phyloP scores from a whole-genome alignment of 2,113 vertebrate genomes.

The Prietella phreatophila region DNA sequence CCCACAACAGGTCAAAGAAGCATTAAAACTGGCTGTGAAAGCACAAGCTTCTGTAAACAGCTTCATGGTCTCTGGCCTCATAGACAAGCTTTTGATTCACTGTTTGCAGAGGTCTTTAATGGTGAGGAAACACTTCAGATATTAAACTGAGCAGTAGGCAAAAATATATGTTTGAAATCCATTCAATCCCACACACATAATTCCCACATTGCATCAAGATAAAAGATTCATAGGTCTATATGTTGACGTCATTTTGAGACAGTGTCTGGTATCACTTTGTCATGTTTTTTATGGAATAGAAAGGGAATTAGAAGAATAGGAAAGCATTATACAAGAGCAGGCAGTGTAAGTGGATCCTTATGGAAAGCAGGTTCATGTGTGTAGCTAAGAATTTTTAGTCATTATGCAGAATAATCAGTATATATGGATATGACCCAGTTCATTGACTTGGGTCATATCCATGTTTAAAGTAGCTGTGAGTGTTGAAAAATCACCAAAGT shows the following conservation, averaged over 20 bases:
- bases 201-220: background rate
- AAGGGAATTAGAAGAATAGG: background rate
- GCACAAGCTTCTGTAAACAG: background rate
- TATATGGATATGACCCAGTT: too few species aligned
- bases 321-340: background rate
- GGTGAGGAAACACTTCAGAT: constrained; percentile 9
- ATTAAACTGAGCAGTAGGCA: background rate
- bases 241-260: background rate
- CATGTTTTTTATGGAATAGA: background rate
- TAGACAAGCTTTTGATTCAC: constrained; percentile 10
- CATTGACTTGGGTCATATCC: background rate
- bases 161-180: background rate
- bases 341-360: background rate
- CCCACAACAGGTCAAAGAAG: constrained; percentile 32
- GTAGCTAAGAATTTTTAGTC: background rate
- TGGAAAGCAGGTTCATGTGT: background rate
- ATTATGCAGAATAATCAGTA: background rate
- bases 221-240: background rate
- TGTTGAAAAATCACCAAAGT: background rate
- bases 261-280: background rate
- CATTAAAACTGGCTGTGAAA: constrained; percentile 3
- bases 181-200: background rate
- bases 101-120: background rate
- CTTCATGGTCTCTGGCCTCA: constrained; percentile 10
- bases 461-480: background rate